Conservation (phyloP, 92 coral and sea anemone genomes). For the Desmophyllum pertusum region DNA sequence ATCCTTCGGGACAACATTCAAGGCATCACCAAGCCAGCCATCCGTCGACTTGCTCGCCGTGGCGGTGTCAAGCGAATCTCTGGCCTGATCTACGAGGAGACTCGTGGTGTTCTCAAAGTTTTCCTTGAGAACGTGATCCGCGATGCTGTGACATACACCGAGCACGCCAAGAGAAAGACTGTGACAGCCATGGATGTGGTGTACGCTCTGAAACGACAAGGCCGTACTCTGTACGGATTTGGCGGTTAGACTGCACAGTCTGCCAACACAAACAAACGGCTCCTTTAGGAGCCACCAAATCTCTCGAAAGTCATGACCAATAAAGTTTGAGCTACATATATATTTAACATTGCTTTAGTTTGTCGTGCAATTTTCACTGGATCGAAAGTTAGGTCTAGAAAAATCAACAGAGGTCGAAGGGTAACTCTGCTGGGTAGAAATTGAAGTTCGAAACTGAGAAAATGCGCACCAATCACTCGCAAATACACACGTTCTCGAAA, state of each 20-base stretch:
- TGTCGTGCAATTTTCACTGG: no score
- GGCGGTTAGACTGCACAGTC: slow-evolving; percentile 56
- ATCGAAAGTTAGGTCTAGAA: no score
- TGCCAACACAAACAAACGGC: slow-evolving; percentile 71
- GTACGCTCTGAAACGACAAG: slow-evolving; percentile 92
- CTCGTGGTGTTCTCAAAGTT: slow-evolving; percentile 95
- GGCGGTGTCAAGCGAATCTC: slow-evolving; percentile 93
- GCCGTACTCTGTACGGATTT: slow-evolving; percentile 96
- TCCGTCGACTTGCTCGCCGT: slow-evolving; percentile 94
- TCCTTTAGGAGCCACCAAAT: slow-evolving; percentile 53
- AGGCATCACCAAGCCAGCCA: slow-evolving; percentile 89
- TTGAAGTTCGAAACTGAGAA: no score
- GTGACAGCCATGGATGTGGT: slow-evolving; percentile 97
- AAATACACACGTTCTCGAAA: no score
- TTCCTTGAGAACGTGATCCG: slow-evolving; percentile 96
- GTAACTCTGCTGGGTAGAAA: no score
- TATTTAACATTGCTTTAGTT: no score
- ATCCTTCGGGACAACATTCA: slow-evolving; percentile 69
- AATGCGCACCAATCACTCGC: no score
- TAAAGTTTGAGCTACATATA: neutral
- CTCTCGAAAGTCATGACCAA: slow-evolving; percentile 30
- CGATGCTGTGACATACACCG: slow-evolving; percentile 96
- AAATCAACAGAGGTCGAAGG: no score
- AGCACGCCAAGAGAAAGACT: slow-evolving; percentile 96
- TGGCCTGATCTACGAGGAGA: slow-evolving; percentile 81